A percentile compares a stretch with the other conserved stretches of the same genome.
Conservation (phyloP, 2,888 invertebrate species). For the Muschampia plurimacula region DNA sequence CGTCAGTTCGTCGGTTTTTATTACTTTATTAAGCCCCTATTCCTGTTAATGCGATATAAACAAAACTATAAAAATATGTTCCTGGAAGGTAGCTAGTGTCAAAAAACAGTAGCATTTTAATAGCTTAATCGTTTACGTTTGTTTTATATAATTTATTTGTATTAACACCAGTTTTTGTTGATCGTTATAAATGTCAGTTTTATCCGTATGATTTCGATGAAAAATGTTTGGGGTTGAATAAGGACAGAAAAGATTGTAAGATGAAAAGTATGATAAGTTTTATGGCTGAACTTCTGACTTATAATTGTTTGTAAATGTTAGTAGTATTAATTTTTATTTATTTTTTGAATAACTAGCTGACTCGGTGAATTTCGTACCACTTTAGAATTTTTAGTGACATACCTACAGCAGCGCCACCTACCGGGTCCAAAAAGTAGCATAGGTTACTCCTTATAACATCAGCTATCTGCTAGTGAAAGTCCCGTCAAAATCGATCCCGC, state of each 20-base stretch:
- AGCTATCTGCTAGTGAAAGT: no score
- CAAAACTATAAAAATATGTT: constrained; percentile 75
- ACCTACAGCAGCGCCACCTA: no score
- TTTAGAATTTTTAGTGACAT: no score
- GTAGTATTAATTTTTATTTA: no score
- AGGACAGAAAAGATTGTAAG: constrained; percentile 9
- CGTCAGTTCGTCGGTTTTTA: constrained; percentile 73
- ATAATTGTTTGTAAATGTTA: neutral
- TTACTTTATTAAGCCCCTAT: constrained; percentile 79
- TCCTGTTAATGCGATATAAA: constrained; percentile 80
- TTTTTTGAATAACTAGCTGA: no score
- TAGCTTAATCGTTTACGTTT: constrained; percentile 76
- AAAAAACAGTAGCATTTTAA: constrained; percentile 84
- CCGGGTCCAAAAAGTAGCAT: no score
- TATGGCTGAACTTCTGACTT: constrained; percentile 18
- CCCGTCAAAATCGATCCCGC: no score
- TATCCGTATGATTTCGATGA: constrained; percentile 41
- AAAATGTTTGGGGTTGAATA: constrained; percentile 23
- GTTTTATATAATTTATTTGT: constrained; percentile 67
- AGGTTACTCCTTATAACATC: no score
- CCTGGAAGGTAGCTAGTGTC: constrained; percentile 74
- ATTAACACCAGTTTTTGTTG: constrained; percentile 55
- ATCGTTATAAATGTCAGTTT: constrained; percentile 51
- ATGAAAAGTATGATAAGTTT: constrained; percentile 24
- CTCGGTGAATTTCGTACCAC: no score